phyloP scores from a whole-genome alignment of 2,888 invertebrate genomes.

The Lasioglossum zephyrum region DNA sequence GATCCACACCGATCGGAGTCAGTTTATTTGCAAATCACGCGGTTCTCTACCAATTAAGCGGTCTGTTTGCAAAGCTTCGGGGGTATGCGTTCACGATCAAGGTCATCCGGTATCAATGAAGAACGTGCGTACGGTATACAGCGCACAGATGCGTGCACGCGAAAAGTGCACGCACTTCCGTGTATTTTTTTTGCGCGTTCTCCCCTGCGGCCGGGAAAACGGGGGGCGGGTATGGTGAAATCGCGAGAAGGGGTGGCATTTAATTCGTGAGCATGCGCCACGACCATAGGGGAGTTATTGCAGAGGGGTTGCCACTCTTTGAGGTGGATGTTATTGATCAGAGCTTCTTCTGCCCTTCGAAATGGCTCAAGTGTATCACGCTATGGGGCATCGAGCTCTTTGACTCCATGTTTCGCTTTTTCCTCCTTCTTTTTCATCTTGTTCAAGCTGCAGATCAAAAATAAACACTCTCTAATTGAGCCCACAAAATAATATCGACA shows the following conservation, averaged over 20 bases:
- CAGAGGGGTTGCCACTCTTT: slow-evolving; percentile 64
- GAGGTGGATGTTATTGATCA: slow-evolving; percentile 73
- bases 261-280: slow-evolving; percentile 73
- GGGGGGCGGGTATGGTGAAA: slow-evolving; percentile 43
- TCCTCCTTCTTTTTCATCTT: not conserved
- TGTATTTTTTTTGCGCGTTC: slow-evolving; percentile 18
- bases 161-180: slow-evolving; percentile 20
- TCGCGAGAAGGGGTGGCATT: slow-evolving; percentile 60
- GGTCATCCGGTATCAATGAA: slow-evolving; percentile 65
- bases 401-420: slow-evolving; percentile 15
- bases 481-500: no score
- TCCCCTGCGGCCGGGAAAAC: slow-evolving; percentile 19
- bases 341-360: slow-evolving; percentile 62
- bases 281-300: slow-evolving; percentile 64
- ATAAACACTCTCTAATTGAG: not conserved
- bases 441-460: not conserved
- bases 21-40: not conserved
- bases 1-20: not conserved
- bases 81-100: slow-evolving; percentile 63
- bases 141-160: no score
- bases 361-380: slow-evolving; percentile 61
- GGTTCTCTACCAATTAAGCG: not conserved
- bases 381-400: slow-evolving; percentile 43
- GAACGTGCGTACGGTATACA: not conserved
- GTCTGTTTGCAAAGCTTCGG: not conserved